Evolutionary conservation across 2,888 invertebrate species (phyloP).

Genomic region (Campopleginae sp.): DNA sequence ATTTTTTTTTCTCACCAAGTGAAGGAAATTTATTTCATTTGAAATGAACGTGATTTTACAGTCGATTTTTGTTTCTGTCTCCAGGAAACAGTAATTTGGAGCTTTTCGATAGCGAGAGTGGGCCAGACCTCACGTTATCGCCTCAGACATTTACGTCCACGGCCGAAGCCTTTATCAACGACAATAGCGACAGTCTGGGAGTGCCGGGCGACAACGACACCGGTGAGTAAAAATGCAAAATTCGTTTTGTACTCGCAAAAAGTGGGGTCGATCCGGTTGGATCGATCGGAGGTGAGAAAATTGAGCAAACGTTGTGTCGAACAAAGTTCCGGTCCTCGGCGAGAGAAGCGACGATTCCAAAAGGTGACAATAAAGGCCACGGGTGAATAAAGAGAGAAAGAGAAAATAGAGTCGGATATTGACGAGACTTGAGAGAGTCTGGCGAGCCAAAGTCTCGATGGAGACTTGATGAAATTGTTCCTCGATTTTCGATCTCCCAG

Average conservation of each 20-base stretch:
- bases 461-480: conserved; percentile 60
- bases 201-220: conserved; percentile 87
- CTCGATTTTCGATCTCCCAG: conserved; percentile 55
- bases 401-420: conserved; percentile 48
- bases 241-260: not conserved
- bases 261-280: not conserved
- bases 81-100: conserved; percentile 85
- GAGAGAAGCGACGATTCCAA: not conserved
- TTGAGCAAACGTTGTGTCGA: conserved; percentile 42
- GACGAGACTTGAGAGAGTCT: conserved; percentile 44
- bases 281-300: conserved; percentile 22
- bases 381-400: conserved; percentile 17
- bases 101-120: conserved; percentile 87
- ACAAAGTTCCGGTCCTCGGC: conserved; percentile 19
- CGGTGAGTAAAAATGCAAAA: conserved; percentile 83
- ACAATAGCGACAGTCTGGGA: conserved; percentile 88
- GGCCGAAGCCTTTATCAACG: conserved; percentile 88
- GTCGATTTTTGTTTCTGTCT: conserved; percentile 54
- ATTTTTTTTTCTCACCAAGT: too few species aligned
- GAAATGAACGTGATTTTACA: too few species aligned
- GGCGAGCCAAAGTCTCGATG: conserved; percentile 53
- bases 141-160: conserved; percentile 88
- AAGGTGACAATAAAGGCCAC: not conserved
- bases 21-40: too few species aligned
- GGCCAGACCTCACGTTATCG: conserved; percentile 87